Evolutionary conservation across 2,113 vertebrate genomes (phyloP).

Genomic region (Carassius gibelio): DNA sequence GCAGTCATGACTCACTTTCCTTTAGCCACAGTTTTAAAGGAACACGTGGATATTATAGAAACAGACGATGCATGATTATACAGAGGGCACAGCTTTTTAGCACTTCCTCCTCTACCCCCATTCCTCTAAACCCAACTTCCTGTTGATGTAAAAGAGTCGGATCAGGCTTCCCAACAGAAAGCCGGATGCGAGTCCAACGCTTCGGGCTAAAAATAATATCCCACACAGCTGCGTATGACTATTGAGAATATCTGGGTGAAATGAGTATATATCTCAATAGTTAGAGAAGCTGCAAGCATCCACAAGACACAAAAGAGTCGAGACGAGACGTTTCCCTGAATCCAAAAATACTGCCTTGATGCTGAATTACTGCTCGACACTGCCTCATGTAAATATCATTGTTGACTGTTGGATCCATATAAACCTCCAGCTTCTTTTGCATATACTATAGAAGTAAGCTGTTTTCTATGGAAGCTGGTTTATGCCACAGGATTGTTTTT

Average conservation of each 20-base stretch:
- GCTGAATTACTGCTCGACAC: no score
- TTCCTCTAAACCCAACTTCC: conserved; percentile 48
- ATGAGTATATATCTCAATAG: background rate
- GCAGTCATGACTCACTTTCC: background rate
- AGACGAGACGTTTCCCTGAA: no score
- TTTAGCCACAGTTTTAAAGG: background rate
- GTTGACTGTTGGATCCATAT: no score
- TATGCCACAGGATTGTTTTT: no score
- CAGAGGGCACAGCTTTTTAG: no score
- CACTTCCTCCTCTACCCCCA: conserved; percentile 27
- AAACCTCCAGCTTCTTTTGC: no score
- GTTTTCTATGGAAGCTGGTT: no score
- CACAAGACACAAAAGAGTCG: background rate
- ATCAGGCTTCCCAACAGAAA: background rate
- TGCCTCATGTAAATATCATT: no score
- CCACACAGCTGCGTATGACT: conserved; percentile 46
- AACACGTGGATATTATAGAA: background rate
- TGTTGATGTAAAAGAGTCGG: conserved; percentile 46
- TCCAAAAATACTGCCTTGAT: no score
- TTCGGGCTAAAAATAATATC: conserved; percentile 52
- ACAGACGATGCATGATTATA: background rate
- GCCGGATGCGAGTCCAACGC: conserved; percentile 43
- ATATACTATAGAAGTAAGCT: no score
- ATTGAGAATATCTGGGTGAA: conserved; percentile 22
- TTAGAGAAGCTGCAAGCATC: background rate